A percentile compares a stretch with the other conserved stretches of the same genome.
Evolutionary conservation across 1,140 invertebrate species (phyloP).

Genomic region (Drosophila lini): DNA sequence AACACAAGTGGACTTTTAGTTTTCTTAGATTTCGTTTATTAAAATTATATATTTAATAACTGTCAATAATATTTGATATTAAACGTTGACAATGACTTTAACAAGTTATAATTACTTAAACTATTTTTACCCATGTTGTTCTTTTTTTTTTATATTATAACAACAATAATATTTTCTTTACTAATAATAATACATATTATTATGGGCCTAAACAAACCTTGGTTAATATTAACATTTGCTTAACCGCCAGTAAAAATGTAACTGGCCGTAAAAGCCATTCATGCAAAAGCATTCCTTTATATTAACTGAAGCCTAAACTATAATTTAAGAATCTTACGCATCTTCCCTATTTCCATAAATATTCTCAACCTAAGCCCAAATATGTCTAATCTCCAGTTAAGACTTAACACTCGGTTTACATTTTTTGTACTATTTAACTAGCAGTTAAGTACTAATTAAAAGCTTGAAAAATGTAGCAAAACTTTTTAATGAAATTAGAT

Average conservation of each 20-base stretch:
- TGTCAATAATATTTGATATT: neutral
- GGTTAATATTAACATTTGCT: neutral
- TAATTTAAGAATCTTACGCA: neutral
- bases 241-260: neutral
- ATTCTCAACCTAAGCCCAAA: no score
- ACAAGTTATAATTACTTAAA: neutral
- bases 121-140: neutral
- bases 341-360: neutral
- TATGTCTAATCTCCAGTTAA: neutral
- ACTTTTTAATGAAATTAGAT: conserved; percentile 2
- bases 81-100: neutral
- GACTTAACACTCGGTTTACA: no score
- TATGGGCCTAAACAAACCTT: neutral
- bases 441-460: neutral
- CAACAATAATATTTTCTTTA: neutral
- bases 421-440: neutral
- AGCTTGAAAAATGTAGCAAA: neutral
- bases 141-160: neutral
- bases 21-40: neutral
- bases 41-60: neutral
- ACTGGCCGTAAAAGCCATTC: neutral
- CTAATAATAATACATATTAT: neutral
- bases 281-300: no score
- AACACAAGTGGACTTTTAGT: neutral
- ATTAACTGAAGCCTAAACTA: no score